These are phyloP conservation scores for Xiphophorus birchmanni DNA, from an alignment of 2,797 vertebrate species.

Conservation along the genomic window DNA sequence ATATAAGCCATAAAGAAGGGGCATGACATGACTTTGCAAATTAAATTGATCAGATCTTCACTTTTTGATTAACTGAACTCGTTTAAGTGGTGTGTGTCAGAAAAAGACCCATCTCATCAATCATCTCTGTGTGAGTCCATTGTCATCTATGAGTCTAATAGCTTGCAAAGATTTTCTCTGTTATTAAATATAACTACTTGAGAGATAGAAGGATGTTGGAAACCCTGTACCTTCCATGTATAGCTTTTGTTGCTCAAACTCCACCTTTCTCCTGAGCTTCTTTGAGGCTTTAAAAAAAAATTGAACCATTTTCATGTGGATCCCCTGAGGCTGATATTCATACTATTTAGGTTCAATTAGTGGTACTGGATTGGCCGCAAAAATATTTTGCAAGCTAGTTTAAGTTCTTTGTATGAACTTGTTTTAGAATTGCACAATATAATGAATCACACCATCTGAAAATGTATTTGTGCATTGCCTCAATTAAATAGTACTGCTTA, in stretches of 20 bases:
- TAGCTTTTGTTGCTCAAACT: not conserved
- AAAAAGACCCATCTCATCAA: not conserved
- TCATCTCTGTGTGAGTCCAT: not conserved
- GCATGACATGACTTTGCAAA: not conserved
- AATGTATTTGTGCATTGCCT: not conserved
- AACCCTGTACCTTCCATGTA: not conserved
- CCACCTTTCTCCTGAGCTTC: not conserved
- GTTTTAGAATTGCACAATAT: not conserved
- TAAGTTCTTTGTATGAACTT: not conserved
- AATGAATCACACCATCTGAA: not conserved
- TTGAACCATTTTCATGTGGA: not conserved
- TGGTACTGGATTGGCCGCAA: not conserved
- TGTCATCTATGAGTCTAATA: not conserved
- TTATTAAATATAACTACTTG: not conserved
- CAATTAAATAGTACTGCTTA: not conserved
- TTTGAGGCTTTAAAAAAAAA: no score
- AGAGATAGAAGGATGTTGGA: not conserved
- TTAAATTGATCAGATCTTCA: not conserved
- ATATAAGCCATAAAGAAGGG: not conserved
- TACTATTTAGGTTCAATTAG: not conserved
- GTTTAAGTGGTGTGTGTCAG: not conserved
- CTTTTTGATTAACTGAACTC: not conserved
- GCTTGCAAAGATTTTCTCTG: not conserved
- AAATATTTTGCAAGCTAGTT: not conserved
- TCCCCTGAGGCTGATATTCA: not conserved